Evolutionary conservation across 2,113 vertebrate genomes (phyloP), one percentile per base, ranked within the genome.

Genomic region (Plestiodon gilberti): DNA sequence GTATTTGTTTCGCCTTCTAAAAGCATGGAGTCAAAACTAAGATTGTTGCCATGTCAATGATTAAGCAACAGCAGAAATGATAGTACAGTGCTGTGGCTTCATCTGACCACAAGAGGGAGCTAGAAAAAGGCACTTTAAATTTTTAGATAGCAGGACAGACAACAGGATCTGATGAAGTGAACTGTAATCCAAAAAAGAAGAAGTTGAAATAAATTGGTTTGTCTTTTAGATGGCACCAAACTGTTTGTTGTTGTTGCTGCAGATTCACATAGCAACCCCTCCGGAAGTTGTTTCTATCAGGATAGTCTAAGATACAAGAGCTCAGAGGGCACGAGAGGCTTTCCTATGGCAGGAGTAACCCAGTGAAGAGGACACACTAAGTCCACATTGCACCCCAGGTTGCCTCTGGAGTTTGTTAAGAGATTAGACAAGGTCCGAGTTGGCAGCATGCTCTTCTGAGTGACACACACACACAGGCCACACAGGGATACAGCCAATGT

Each of bases 81-180:
- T 4, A 52, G 22, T 23, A 43, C 10, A 15, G 67, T 48, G 25
- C 33, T 40, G 2, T 25, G 67, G 55, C 65, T 40, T 86, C 65
- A 79, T 15, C 28, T 48, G 57, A 48, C 70, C 85, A 86, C 67
- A 17, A 64, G 85, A 74, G 69, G 85, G 78, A 73, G 57, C 57
- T 35, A 73, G 40, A 69, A 30, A n/a, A 14, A 69, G 55, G 11
- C 25, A 35, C 13, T 69, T 69, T 1, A 14, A 33, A 69, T 4
- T 33, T 33, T 2, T 33, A 35, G n/a, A 30, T 67, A 67, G 9
- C 30, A 25, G 1, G 25, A 10, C 28, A 28, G 62, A 28, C 62
- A 65, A 28, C 43, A 65, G 64, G 14, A 67, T 48, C 43, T 48
- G 23, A 65, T 28, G 22, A 65, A 28, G 23, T 8, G 8, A 48